Base-by-base conservation (phyloP, 2,797 vertebrate species). In the Crocidura indochinensis region DNA sequence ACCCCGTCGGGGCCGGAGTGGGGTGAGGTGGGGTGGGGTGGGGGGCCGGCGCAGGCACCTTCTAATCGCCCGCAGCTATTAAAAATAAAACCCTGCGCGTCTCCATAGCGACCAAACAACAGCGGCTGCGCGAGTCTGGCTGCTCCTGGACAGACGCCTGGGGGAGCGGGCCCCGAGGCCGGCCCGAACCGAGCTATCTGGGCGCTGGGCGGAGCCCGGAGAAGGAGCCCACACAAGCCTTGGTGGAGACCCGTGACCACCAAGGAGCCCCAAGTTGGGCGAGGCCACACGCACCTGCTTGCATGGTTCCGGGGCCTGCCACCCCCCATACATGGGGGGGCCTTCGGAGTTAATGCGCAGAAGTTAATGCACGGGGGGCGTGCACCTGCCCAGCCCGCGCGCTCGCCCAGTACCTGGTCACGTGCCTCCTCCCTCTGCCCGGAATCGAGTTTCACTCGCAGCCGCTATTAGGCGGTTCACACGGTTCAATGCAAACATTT, bases 41-140 rank as follows among this genome's bases (percentile, higher is more conserved):
- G n/a, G 67, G 84, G 51, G 22, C 75, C 22, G 51, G 65, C n/a
- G 14, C 81, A 65, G 94, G 86, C 88, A 93, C 91, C 89, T 92
- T 68, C 53, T 96, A 95, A 97, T 94, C 92, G 49, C 88, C 77
- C 84, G 86, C 88, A 76, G 90, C 93, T 95, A 94, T 97, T 96
- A 96, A 97, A 97, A 96, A 96, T 96, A 96, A 95, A 96, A 95
- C 89, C 81, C 80, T 0, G 19, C 90, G 80, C 31, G 97, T 97
- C 96, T 97, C 92, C 98, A 98, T 98, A 97, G 97, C 94, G 96
- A 98, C 97, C 95, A 93, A 93, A 96, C 95, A 97, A 97, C 96
- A 97, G 95, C 84, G 75, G 75, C 92, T 38, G 85, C 86, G 91
- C 80, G 96, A 94, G 89, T 93, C 95, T 96, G 96, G 95, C 86